A percentile compares a stretch with the other conserved stretches of the same genome.
phyloP scores from a whole-genome alignment of 1,140 invertebrate genomes.

The Zophobas morio region DNA sequence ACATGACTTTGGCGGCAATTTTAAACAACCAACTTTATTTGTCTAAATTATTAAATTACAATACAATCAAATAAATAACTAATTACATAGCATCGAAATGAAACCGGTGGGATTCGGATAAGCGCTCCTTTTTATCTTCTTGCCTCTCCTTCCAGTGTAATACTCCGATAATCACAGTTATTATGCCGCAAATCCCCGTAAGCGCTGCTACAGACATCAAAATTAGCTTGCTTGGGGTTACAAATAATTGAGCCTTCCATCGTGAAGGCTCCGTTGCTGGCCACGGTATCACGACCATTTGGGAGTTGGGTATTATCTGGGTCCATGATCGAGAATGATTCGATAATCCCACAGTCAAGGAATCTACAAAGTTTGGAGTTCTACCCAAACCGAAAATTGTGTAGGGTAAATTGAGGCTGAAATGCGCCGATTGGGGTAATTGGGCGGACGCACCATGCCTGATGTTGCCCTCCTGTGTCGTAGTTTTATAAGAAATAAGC shows the following conservation, averaged over 20 bases:
- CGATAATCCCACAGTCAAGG: slow-evolving; percentile 86
- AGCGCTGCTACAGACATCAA: slow-evolving; percentile 92
- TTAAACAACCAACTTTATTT: slow-evolving; percentile 41
- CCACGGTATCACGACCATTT: slow-evolving; percentile 95
- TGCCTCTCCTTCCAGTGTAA: slow-evolving; percentile 95
- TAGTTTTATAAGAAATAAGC: slow-evolving; percentile 88
- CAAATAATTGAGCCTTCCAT: slow-evolving; percentile 96
- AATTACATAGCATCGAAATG: slow-evolving; percentile 84
- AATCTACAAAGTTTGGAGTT: slow-evolving; percentile 98
- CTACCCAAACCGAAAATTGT: slow-evolving; percentile 95
- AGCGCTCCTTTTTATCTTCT: slow-evolving; percentile 91
- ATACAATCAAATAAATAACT: slow-evolving; percentile 1
- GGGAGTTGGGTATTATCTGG: slow-evolving; percentile 96
- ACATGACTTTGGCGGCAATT: slow-evolving; percentile 6
- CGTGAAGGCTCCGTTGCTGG: slow-evolving; percentile 82
- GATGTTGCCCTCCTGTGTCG: slow-evolving; percentile 84
- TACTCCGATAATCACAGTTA: slow-evolving; percentile 87
- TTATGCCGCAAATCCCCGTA: slow-evolving; percentile 88
- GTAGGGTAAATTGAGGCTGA: slow-evolving; percentile 93
- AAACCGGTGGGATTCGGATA: slow-evolving; percentile 90
- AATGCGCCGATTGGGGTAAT: slow-evolving; percentile 92
- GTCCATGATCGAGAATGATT: slow-evolving; percentile 82
- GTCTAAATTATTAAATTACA: slow-evolving; percentile 37
- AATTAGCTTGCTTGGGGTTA: slow-evolving; percentile 96
- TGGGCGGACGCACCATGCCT: slow-evolving; percentile 87